A percentile compares a stretch with the other conserved stretches of the same genome.
phyloP scores from a whole-genome alignment of 2,888 invertebrate species.

The Pseudococcus longispinus region DNA sequence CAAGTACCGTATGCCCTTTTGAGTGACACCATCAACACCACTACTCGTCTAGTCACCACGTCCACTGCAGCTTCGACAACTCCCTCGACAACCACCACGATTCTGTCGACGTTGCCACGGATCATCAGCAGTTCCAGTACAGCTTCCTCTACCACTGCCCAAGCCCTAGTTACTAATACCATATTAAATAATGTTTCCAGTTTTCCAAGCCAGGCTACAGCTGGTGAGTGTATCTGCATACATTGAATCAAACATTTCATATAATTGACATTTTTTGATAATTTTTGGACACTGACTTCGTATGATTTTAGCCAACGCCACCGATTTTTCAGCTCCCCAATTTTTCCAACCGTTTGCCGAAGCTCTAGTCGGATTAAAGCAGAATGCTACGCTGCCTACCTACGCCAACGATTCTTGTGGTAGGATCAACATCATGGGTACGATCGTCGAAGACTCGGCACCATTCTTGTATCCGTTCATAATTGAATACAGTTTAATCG shows the following conservation, averaged over 20 bases:
- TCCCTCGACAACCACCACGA: neutral
- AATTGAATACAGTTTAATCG: constrained; percentile 93
- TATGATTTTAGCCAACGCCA: constrained; percentile 51
- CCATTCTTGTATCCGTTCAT: constrained; percentile 96
- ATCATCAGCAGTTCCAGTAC: neutral
- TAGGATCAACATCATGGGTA: constrained; percentile 88
- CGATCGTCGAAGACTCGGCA: constrained; percentile 89
- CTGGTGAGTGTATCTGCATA: neutral
- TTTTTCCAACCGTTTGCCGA: constrained; percentile 22
- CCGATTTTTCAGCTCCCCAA: constrained; percentile 10
- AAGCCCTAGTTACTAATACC: constrained; percentile 16
- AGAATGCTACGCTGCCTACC: constrained; percentile 61
- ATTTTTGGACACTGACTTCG: neutral
- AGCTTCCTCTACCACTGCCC: constrained; percentile 8
- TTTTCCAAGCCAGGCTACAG: neutral
- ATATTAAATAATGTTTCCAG: neutral
- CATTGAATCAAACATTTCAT: neutral
- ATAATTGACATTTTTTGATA: neutral
- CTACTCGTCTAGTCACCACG: neutral
- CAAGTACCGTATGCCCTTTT: constrained; percentile 37
- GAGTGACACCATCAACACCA: neutral
- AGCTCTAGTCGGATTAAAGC: neutral
- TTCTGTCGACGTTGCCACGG: neutral
- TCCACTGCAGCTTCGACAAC: neutral
- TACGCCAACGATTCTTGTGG: constrained; percentile 68